A percentile compares a stretch with the other conserved stretches of the same genome.
phyloP scores from a whole-genome alignment of 2,797 vertebrate genomes.

The Avahi laniger region DNA sequence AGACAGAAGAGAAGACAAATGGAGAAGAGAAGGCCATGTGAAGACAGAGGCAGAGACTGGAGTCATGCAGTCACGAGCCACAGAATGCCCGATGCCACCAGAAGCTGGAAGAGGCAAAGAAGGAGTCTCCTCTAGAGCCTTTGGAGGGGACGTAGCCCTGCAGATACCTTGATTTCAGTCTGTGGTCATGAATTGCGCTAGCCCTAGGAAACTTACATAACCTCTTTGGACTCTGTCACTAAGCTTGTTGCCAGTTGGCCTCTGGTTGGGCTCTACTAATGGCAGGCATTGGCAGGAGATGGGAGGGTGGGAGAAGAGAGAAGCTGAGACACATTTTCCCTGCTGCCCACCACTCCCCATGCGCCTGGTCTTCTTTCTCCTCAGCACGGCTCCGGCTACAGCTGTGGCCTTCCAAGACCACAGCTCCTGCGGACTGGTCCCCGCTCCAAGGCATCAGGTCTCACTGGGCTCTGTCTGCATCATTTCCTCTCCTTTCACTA shows the following conservation, averaged over 20 bases:
- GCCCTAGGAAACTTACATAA: background rate
- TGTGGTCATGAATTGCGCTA: background rate
- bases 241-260: background rate
- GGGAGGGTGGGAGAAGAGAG: background rate
- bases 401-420: background rate
- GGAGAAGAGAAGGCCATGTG: background rate
- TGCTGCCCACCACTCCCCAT: fast-evolving
- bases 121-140: background rate
- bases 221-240: background rate
- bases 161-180: background rate
- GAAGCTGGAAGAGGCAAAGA: background rate
- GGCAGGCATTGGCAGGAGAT: background rate
- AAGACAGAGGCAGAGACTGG: background rate
- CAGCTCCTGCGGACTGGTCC: background rate
- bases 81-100: no score
- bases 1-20: background rate
- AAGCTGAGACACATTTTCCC: background rate
- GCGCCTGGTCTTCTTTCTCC: background rate
- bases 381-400: background rate
- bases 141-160: background rate
- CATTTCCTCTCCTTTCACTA: background rate
- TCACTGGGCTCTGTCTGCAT: background rate
- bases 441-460: background rate
- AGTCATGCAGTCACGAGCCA: background rate
- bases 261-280: background rate